These are phyloP conservation scores for Rhagophthalmus giganteus DNA, from an alignment of 2,888 invertebrate species.

Conservation along the genomic window DNA sequence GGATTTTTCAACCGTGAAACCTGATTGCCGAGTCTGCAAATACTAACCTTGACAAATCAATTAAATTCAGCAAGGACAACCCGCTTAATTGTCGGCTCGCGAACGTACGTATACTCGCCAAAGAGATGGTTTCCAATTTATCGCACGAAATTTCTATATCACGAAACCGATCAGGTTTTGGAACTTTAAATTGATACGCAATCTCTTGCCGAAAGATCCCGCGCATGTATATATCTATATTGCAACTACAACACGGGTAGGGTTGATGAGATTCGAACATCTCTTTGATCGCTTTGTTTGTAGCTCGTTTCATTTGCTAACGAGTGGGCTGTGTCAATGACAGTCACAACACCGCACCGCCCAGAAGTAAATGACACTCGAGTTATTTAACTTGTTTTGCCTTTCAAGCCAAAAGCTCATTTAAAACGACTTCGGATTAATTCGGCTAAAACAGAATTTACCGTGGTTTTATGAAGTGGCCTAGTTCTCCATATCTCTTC, in stretches of 20 bases:
- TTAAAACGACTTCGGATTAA: constrained; percentile 10
- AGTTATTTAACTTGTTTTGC: constrained; percentile 15
- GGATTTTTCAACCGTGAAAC: no score
- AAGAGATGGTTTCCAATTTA: background rate
- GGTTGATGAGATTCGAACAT: constrained; percentile 19
- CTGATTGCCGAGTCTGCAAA: no score
- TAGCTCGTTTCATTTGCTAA: constrained; percentile 23
- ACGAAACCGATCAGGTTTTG: background rate
- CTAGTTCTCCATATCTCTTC: constrained; percentile 52
- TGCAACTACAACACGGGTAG: constrained; percentile 2
- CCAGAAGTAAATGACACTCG: constrained; percentile 21
- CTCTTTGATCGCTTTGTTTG: constrained; percentile 29
- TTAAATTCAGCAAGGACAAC: background rate
- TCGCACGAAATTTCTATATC: background rate
- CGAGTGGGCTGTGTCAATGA: constrained; percentile 23
- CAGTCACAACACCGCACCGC: constrained; percentile 14
- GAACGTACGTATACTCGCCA: background rate
- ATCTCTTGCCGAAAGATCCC: background rate
- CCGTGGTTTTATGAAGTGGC: constrained; percentile 51
- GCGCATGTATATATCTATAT: no score
- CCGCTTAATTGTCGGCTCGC: background rate
- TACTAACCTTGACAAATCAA: background rate
- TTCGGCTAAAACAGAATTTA: constrained; percentile 33
- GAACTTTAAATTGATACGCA: background rate
- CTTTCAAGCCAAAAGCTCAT: constrained; percentile 10